Base-by-base conservation (phyloP, 2,888 invertebrate species). In the Tridacna gigas region DNA sequence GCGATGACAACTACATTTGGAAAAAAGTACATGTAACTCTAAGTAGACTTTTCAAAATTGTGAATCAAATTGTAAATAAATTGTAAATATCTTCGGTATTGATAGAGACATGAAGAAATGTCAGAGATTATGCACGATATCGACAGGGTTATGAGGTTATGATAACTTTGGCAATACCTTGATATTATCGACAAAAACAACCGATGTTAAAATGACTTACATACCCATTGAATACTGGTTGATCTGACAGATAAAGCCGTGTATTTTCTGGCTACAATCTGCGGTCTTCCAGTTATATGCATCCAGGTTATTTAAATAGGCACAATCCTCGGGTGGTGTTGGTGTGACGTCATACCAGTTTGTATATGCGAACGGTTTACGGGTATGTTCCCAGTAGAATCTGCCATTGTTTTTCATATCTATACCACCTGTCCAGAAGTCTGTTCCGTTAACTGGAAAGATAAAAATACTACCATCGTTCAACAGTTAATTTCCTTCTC, bases 291-390 rank as follows among this genome's bases (percentile, higher is more conserved):
- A 69, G n/a, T 28, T 45, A n/a, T 69, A 69, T 47, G 12, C 45
- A 47, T 69, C 47, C 47, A 47, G 47, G 45, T 47, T 69, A n/a
- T 69, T 47, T 47, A 69, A 45, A 15, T 69, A 69, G 13, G 45
- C 69, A 69, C 69, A 69, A 22, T 65, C 28, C 28, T 65, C 65
- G 11, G 65, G 65, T 12, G 45, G 45, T 25, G 45, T 12, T 47
- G 69, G 37, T n/a, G 45, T 28, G 4, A 69, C 69, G 26, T n/a
- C 45, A 47, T 69, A 69, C 69, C 69, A 69, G 47, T 69, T 37
- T 12, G 69, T 69, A 47, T 69, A 69, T 20, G 7, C 12, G 28
- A 69, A 69, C 22, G 47, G 69, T 18, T n/a, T 47, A 20, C 47
- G 45, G 7, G 69, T 69, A 12, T 25, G 20, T 47, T 69, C n/a